Base-by-base conservation (phyloP, 2,797 vertebrate genomes). In the Sebastes paucispinis region DNA sequence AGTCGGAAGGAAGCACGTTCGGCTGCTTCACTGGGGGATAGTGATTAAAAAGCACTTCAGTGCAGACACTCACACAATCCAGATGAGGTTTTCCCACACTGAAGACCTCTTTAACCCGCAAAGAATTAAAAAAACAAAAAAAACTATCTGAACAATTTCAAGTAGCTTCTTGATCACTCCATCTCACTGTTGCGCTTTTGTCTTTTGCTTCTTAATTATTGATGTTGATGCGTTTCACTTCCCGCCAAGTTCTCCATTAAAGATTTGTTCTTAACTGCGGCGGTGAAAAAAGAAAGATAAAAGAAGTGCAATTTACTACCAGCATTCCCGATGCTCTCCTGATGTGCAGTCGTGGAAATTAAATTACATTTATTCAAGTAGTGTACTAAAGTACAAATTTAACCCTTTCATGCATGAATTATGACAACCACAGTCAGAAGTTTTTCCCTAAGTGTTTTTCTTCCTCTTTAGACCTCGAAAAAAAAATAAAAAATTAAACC, bases 131-230 rank as follows among this genome's bases (percentile, higher is more conserved):
- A 60, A 34, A 63, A 43, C 12, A 72, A 85, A 89, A 75, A 60
- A 79, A 83, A 59, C 60, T 55, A 65, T 68, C 63, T 72, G 47
- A 83, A 74, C 79, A 88, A 88, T 83, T 85, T 90, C 55, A 88
- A 90, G 75, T 63, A 58, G 67, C 79, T 60, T 80, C 79, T 93
- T 87, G 73, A 87, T 88, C 88, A 79, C 73, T 89, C 84, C 67
- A 87, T 92, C 79, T 87, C 69, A 76, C 74, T 82, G 80, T 87
- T 80, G 63, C 47, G 71, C 79, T 85, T 93, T 91, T 86, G 82
- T 91, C 90, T 88, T 91, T 90, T 72, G 60, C 80, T 84, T 73
- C 71, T 94, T 93, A 92, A 94, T 94, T 93, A 94, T 94, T 93
- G 83, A 94, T 93, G 87, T 79, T 82, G 87, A 90, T 87, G 89